Base-by-base conservation (phyloP, 2,888 invertebrate genomes). In the Polydrusus tereticollis region DNA sequence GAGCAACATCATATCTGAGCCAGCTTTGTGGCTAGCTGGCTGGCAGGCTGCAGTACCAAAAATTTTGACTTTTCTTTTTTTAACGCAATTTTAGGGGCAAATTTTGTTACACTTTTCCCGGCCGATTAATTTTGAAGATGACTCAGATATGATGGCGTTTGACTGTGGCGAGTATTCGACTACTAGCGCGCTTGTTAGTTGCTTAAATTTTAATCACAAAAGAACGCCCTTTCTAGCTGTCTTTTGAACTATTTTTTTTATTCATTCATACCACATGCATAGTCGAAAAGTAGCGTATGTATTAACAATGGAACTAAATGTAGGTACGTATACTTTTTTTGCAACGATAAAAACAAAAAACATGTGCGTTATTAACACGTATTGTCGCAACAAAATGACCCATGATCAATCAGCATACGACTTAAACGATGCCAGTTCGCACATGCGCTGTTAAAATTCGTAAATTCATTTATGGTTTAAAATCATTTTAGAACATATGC, bases 101-200 rank as follows among this genome's bases (percentile, higher is more conserved):
- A 69, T 60, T 69, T 73, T 78, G 78, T 80, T 59, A 71, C 81
- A 84, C 86, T 87, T 86, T 87, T 86, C 86, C 87, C 87, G 87
- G 86, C 86, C 84, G 69, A 66, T 59, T 29, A 57, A 69, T 71
- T 73, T 70, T 79, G 77, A 80, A 79, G 86, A 86, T 88, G 88
- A 88, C 89, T 89, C 89, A 89, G 89, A 89, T 89, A 89, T 89
- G 89, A 89, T 88, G 84, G 87, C 86, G 86, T 77, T 88, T 88
- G 88, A 89, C 83, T 87, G 88, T 89, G 88, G 88, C 88, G 88
- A 83, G 83, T 82, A 83, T 43, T 69, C 73, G 69, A 66, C 69
- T 69, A 66, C 60, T 59, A 60, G 60, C 45, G 1, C 41, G 41
- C 29, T 55, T 26, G 52, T 65, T 65, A 65, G 41, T 65, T 55